Evolutionary conservation across 2,888 invertebrate genomes (phyloP), one percentile per base, ranked within the genome.

Genomic region (Bembecia ichneumoniformis): DNA sequence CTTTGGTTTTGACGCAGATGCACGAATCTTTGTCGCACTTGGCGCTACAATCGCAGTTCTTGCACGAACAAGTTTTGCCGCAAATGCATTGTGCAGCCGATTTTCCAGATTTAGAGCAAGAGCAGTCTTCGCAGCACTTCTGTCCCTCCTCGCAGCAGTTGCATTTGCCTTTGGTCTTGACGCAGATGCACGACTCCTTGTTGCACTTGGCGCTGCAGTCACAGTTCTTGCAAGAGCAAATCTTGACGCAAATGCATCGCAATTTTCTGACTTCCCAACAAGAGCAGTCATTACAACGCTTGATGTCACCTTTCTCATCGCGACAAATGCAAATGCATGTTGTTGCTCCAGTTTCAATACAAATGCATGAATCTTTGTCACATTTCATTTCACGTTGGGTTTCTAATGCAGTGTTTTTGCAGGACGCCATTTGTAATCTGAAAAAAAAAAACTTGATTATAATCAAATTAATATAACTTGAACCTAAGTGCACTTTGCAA

Each of bases 341-440:
- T 9, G 58, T 58, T 1, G 68, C 66, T 3, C 55, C 54, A 11
- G 71, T 69, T 0, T 50, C 49, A 11, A 73, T 61, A 52, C 74
- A 78, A 49, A 65, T 52, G 52, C 78, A 77, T 28, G 28, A 28
- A 28, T 28, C 28, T 14, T 49, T 47, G 17, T 46, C 40, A 40
- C 51, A 51, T 7, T 47, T 47, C 28, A 28, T 28, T 28, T 9
- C 28, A 9, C 28, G 28, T 28, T 9, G 9, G 28, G 2, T 28
- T 28, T 28, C 28, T 9, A 28, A 28, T 28, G 7, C 28, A 28
- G 28, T 28, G 28, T 28, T 28, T 28, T 28, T 28, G 28, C 28
- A 28, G 28, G 28, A 28, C 9, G 28, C 28, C 28, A 28, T 28
- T 28, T 28, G 7, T 9, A 28, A 28, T 7, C 28, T 28, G 28